Evolutionary conservation across 2,888 invertebrate species (phyloP), one percentile per base, ranked within the genome.

Genomic region (Drosophila ezoana): DNA sequence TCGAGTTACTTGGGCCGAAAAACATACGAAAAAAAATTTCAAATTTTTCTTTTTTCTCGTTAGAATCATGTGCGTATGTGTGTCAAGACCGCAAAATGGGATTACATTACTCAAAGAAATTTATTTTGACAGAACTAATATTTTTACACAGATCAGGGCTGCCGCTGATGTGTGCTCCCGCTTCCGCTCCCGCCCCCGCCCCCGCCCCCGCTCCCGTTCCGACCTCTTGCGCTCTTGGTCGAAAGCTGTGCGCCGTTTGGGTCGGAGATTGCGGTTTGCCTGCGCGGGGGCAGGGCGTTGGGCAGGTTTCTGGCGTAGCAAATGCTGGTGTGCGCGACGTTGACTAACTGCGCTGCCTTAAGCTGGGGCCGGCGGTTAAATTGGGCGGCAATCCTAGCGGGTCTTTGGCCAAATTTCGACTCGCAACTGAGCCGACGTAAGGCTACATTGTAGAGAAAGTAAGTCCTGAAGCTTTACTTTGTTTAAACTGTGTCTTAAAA

Each of bases 81-180:
- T 87, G 87, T 74, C 77, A 81, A 79, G 81, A 88, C 89, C 87
- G 68, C 90, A 81, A 90, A 90, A 90, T 90, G 90, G 90, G 90
- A 89, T 87, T 90, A 90, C 90, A 90, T 90, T 90, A 90, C 90
- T 90, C 90, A 90, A 89, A 88, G 89, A 90, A 90, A 90, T 90
- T 89, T 90, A 90, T 90, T 90, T 90, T 90, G 90, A 90, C 90
- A 90, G 90, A 90, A 89, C 90, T 90, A 90, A 90, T 90, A 90
- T 90, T 89, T 90, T 87, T 81, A 66, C 77, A 74, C 79, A 84
- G 86, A 80, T 85, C 89, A 84, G 81, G 28, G 53, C 72, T 65
- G 71, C 66, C 60, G 64, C 63, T 76, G 70, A 74, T 72, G 77
- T 68, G 57, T 51, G 28, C 53, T 40, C 37, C 54, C 47, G 14